Base-by-base conservation (phyloP, 2,113 vertebrate genomes). In the Ptychochromis oligacanthus region DNA sequence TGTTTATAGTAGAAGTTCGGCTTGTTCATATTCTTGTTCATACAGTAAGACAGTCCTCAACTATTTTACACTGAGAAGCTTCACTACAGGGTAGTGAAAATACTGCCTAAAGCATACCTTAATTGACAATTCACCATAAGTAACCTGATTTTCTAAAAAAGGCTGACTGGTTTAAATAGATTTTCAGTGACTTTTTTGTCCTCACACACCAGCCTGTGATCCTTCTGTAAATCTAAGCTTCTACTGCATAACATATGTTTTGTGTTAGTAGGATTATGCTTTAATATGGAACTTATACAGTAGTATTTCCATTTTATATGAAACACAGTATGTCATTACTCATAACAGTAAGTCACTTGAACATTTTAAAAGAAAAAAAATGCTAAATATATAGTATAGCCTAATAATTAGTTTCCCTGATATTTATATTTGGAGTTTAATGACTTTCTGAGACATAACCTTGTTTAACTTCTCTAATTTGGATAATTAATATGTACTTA, bases 131-230 rank as follows among this genome's bases (percentile, higher is more conserved):
- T 72, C 26, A 54, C 67, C 20, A 54, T 54, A 54, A 14, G 46
- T 54, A 54, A 52, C 46, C 67, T 72, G 67, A 3, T 72, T 72
- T 72, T 54, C 46, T 72, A 72, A 52, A 72, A 72, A 26, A 54
- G 67, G 67, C 26, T 72, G 67, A 72, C 46, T 54, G 46, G 46
- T 31, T 72, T 72, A 72, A 72, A 72, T 72, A 72, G 67, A 72
- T 12, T 28, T 72, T 72, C 18, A n/a, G 26, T 72, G 67, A 34
- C 26, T 72, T 72, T 72, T 72, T 34, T n/a, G 26, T 54, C 67
- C 67, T 54, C 18, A 54, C 46, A 72, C 46, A 54, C 20, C 67
- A 54, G 18, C 28, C 67, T 54, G 18, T 28, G 67, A 72, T 54
- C 18, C 6, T 72, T 4, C 18, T 72, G 18, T 72, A 72, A 72